These are phyloP conservation scores for Drosophila melanosoma DNA, from an alignment of 2,888 invertebrate species.

Conservation along the genomic window DNA sequence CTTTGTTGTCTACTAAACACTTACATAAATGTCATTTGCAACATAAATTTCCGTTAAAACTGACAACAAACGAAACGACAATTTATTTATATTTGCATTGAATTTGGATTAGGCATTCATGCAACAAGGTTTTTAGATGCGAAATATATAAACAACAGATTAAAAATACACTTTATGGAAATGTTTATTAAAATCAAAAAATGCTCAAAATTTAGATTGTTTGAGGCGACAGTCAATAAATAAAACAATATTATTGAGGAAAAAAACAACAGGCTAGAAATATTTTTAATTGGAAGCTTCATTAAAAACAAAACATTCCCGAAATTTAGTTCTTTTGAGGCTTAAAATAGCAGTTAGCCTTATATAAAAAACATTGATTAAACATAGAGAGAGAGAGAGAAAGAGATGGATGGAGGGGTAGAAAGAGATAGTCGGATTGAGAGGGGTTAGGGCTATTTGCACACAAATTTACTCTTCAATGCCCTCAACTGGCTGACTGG, in stretches of 20 bases:
- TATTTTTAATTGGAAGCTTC: neutral
- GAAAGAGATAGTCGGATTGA: neutral
- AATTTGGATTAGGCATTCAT: constrained; percentile 26
- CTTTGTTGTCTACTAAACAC: constrained; percentile 27
- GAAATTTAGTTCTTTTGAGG: constrained; percentile 37
- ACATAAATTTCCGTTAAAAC: constrained; percentile 68
- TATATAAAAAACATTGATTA: constrained; percentile 26
- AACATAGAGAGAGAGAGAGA: neutral
- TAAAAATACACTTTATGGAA: constrained; percentile 6
- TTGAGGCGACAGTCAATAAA: neutral
- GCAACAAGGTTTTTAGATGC: no score
- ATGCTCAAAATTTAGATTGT: constrained; percentile 29
- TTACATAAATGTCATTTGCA: constrained; percentile 64
- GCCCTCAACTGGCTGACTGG: constrained; percentile 38
- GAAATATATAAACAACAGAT: no score
- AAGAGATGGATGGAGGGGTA: no score
- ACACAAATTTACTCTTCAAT: constrained; percentile 65
- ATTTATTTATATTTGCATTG: constrained; percentile 29
- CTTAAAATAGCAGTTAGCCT: constrained; percentile 23
- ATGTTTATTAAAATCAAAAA: constrained; percentile 7
- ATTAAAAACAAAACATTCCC: neutral
- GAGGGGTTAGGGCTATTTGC: constrained; percentile 19
- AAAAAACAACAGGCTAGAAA: neutral
- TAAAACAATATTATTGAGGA: neutral
- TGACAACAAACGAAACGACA: constrained; percentile 55